These are phyloP conservation scores for Pseudomyrmex concolor DNA, from an alignment of 1,140 invertebrate species.

Conservation along the genomic window DNA sequence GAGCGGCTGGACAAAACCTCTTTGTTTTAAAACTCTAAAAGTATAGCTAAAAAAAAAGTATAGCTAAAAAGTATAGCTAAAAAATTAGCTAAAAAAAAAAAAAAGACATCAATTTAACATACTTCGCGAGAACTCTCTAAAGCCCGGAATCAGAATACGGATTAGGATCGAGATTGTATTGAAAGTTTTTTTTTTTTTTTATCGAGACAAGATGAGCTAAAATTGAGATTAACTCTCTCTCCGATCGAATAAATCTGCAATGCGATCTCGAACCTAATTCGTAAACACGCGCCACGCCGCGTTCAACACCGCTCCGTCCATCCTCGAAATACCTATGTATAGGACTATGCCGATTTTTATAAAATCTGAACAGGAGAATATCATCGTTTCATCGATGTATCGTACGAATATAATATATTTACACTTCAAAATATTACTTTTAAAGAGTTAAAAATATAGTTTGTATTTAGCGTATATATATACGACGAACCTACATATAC, in stretches of 20 bases:
- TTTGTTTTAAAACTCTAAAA: not conserved
- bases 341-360: conserved; percentile 70
- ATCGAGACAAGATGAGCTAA: no score
- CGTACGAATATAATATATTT: conserved; percentile 78
- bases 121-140: no score
- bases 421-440: conserved; percentile 83
- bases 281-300: no score
- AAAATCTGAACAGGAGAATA: conserved; percentile 80
- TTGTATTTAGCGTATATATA: conserved; percentile 81
- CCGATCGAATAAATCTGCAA: no score
- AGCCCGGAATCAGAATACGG: no score
- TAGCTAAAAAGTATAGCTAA: no score
- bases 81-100: conserved; percentile 1
- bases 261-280: no score
- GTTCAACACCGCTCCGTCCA: conserved; percentile 65
- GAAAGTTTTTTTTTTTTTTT: no score
- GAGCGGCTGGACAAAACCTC: not conserved
- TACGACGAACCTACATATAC: conserved; percentile 80
- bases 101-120: not conserved
- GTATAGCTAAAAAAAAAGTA: not conserved
- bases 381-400: conserved; percentile 76
- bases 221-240: no score
- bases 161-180: no score
- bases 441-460: conserved; percentile 86
- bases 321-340: conserved; percentile 62